phyloP scores from a whole-genome alignment of 2,797 vertebrate species.

The Anguilla anguilla region DNA sequence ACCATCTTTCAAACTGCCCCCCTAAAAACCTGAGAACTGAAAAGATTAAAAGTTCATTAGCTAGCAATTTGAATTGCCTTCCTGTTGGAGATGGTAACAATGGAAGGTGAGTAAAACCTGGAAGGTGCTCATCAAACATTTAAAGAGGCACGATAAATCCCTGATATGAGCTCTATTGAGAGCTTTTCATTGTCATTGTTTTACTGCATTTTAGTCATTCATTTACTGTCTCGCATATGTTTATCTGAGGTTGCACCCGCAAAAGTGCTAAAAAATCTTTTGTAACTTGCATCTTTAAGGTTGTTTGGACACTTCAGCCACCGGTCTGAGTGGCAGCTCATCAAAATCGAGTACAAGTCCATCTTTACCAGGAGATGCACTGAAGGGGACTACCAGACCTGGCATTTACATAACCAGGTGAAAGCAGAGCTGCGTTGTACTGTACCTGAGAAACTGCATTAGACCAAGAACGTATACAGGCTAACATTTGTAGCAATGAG shows the following conservation, averaged over 20 bases:
- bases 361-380: conserved; percentile 84
- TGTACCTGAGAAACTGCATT: neutral
- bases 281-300: conserved; percentile 59
- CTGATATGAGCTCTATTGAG: neutral
- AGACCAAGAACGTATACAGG: neutral
- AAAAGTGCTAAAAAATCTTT: neutral
- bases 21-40: neutral
- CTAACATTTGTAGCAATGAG: neutral
- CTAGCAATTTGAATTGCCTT: neutral
- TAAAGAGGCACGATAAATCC: neutral
- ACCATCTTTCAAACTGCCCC: neutral
- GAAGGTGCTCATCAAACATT: neutral
- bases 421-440: neutral
- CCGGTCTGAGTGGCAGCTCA: conserved; percentile 94
- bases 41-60: neutral
- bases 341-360: conserved; percentile 94
- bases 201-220: neutral
- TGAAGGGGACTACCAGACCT: conserved; percentile 91
- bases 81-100: neutral
- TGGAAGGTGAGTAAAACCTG: neutral
- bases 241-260: neutral
- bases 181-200: neutral
- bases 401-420: conserved; percentile 95
- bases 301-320: conserved; percentile 96
- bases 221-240: neutral